phyloP scores from a whole-genome alignment of 2,888 invertebrate species.

The Lithophane leautieri region DNA sequence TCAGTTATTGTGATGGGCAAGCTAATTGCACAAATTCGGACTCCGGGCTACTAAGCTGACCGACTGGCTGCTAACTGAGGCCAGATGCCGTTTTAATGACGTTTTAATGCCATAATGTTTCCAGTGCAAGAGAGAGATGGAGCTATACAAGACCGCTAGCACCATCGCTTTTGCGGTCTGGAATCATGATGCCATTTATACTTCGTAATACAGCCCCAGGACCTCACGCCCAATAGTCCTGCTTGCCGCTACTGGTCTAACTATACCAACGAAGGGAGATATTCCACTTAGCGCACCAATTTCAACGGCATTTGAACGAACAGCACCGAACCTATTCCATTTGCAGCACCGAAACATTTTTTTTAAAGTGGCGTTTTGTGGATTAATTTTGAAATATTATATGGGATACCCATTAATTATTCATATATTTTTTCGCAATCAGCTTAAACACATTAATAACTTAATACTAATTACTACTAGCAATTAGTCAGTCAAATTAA shows the following conservation, averaged over 20 bases:
- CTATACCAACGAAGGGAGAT: not conserved
- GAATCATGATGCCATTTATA: too few relatives aligned
- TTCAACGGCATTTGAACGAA: not conserved
- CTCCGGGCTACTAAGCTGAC: too few relatives aligned
- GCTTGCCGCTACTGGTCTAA: not conserved
- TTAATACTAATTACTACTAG: not conserved
- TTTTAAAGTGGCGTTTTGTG: not conserved
- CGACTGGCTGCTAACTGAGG: not conserved
- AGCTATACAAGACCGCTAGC: too few relatives aligned
- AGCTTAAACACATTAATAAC: not conserved
- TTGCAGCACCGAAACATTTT: too few relatives aligned
- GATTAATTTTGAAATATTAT: not conserved
- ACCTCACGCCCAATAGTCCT: not conserved
- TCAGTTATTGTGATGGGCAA: not conserved
- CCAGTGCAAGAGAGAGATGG: too few relatives aligned
- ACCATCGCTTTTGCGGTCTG: too few relatives aligned
- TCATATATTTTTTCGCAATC: not conserved
- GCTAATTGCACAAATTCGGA: not conserved
- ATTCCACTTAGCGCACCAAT: not conserved
- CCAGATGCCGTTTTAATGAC: too few relatives aligned
- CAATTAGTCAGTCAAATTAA: not conserved
- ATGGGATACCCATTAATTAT: not conserved
- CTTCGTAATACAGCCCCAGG: too few relatives aligned
- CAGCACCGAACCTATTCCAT: not conserved
- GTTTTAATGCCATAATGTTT: too few relatives aligned